Base-by-base conservation (phyloP, 2,113 vertebrate species). In the Rhodinocichla rosea region DNA sequence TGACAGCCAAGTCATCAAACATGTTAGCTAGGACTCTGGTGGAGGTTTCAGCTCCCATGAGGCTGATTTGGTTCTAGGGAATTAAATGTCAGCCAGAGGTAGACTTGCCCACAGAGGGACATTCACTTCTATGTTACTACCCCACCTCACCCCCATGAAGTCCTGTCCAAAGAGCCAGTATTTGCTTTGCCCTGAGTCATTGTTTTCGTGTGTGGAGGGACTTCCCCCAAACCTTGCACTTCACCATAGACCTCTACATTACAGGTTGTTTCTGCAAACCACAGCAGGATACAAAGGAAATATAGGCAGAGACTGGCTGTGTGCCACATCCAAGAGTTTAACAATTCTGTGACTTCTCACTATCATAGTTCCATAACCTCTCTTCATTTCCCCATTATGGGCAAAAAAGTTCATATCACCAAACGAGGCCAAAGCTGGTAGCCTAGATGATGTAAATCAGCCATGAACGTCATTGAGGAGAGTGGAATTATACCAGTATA, bases 281-380 rank as follows among this genome's bases (percentile, higher is more conserved):
- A 22, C 56, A 75, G 42, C 18, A 39, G 55, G 52, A 39, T 30
- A 64, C 1, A 0, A 53, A 57, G 23, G 23, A 6, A 49, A 42
- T 35, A 45, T 1, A 59, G 47, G 15, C 55, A 67, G 42, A 40
- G 13, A 33, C 18, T 35, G 19, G 37, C 19, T 57, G 5, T 2
- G 2, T 73, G 26, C 13, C 50, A 73, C 35, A 47, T 57, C 39
- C 33, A 77, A 59, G 50, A 55, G 42, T 50, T 57, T 37, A 53
- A 18, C 0, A 0, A 57, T 32, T 27, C 64, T 1, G 1, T 67
- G 33, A 65, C 50, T 57, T 50, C 39, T 62, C 2, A 1, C 57
- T 53, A 12, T 35, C 52, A 56, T 16, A 47, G 32, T 32, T 90
- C 42, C 80, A 71, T 35, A 37, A 77, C 32, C 30, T 78, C 22